These are phyloP conservation scores for Aromia moschata DNA, from an alignment of 2,888 invertebrate genomes.

Conservation along the genomic window DNA sequence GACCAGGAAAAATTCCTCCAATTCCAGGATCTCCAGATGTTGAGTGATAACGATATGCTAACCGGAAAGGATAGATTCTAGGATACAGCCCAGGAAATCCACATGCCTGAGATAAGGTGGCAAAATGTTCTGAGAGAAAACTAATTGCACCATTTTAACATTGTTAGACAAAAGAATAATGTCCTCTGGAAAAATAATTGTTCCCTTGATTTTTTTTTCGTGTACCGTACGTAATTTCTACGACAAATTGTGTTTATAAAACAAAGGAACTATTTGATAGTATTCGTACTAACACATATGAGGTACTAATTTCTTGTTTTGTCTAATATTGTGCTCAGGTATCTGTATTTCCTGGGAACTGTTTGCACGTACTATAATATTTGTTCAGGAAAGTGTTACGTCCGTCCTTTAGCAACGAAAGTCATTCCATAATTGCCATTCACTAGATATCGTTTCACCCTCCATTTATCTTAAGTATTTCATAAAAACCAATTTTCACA, in stretches of 20 bases:
- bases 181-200: too few species aligned
- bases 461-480: background rate
- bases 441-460: background rate
- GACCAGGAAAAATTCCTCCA: conserved; percentile 95
- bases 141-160: conserved; percentile 8
- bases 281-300: background rate
- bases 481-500: background rate
- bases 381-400: conserved; percentile 5
- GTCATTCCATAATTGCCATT: conserved; percentile 14
- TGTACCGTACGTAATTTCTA: too few species aligned
- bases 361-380: conserved; percentile 6
- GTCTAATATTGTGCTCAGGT: conserved; percentile 26
- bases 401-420: conserved; percentile 30
- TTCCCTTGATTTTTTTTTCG: too few species aligned
- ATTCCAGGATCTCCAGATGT: conserved; percentile 86
- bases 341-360: conserved; percentile 50
- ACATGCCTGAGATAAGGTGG: conserved; percentile 56
- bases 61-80: conserved; percentile 89
- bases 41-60: conserved; percentile 76
- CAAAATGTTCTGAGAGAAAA: conserved; percentile 31
- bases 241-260: too few species aligned
- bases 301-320: conserved; percentile 16
- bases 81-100: conserved; percentile 78
- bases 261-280: too few species aligned
- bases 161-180: conserved; percentile 4